Conservation (phyloP, 2,113 vertebrate species). For the Megatriorchis doriae region DNA sequence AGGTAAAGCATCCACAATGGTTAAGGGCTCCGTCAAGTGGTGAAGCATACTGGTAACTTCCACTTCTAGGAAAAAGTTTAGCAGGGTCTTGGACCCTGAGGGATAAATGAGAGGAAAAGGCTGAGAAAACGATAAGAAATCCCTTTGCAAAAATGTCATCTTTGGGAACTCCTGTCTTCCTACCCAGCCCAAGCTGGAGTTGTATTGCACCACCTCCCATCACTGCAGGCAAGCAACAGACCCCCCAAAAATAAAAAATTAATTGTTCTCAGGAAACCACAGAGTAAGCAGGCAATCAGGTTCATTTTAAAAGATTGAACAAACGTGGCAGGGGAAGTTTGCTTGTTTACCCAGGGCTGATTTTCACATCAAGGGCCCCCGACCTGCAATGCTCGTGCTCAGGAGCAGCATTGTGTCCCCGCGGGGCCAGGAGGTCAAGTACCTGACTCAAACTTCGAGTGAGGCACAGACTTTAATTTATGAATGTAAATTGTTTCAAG, state of each 20-base stretch:
- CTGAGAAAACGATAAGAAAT: background rate
- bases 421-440: rapidly evolving
- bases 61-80: background rate
- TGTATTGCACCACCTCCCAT: background rate
- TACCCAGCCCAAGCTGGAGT: background rate
- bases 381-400: background rate
- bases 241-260: background rate
- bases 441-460: background rate
- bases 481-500: background rate
- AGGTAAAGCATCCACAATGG: background rate
- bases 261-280: background rate
- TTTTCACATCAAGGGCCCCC: background rate
- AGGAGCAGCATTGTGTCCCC: background rate
- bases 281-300: background rate
- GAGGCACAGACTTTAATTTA: background rate
- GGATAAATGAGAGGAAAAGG: background rate
- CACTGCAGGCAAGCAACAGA: background rate
- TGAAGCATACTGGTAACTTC: background rate
- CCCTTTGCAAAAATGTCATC: background rate
- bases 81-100: background rate
- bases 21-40: background rate
- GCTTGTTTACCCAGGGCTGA: background rate
- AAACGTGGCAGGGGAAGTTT: background rate
- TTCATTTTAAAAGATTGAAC: background rate
- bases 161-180: background rate